A percentile compares a stretch with the other conserved stretches of the same genome.
Conservation (phyloP, 2,797 vertebrate species). For the Coregonus sp. region DNA sequence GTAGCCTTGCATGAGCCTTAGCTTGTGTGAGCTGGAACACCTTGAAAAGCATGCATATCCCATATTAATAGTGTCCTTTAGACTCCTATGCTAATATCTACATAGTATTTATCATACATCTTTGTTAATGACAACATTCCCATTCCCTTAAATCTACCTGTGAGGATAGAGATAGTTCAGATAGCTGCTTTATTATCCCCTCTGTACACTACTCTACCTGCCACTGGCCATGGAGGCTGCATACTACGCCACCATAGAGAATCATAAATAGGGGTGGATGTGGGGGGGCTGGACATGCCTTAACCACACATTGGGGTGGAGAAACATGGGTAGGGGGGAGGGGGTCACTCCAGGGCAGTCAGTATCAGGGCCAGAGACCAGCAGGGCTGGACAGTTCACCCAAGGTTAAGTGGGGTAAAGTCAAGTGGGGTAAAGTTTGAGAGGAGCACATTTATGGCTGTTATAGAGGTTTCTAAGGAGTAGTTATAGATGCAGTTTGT, state of each 20-base stretch:
- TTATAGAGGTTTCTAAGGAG: neutral
- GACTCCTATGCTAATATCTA: neutral
- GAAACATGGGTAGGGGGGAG: neutral
- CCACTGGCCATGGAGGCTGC: neutral
- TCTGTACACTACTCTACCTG: neutral
- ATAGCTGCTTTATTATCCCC: neutral
- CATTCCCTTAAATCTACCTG: too few relatives aligned
- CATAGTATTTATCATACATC: neutral
- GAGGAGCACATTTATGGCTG: neutral
- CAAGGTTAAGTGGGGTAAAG: neutral
- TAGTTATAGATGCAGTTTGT: neutral
- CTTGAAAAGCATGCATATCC: neutral
- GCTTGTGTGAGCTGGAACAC: neutral
- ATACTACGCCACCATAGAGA: conserved; percentile 14
- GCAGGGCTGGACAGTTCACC: too few relatives aligned
- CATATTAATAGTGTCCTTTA: neutral
- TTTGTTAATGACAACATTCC: conserved; percentile 2
- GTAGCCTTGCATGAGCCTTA: too few relatives aligned
- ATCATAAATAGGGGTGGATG: neutral
- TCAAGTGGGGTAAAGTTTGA: neutral
- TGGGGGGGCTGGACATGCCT: neutral
- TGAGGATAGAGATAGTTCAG: conserved; percentile 5
- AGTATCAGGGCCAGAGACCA: neutral
- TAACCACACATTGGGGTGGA: neutral
- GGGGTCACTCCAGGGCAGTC: neutral